A percentile compares a stretch with the other conserved stretches of the same genome.
Evolutionary conservation across 30 jellyfish, hydroid and myxozoan genomes (phyloP).

Genomic region (Hydractinia echinata): DNA sequence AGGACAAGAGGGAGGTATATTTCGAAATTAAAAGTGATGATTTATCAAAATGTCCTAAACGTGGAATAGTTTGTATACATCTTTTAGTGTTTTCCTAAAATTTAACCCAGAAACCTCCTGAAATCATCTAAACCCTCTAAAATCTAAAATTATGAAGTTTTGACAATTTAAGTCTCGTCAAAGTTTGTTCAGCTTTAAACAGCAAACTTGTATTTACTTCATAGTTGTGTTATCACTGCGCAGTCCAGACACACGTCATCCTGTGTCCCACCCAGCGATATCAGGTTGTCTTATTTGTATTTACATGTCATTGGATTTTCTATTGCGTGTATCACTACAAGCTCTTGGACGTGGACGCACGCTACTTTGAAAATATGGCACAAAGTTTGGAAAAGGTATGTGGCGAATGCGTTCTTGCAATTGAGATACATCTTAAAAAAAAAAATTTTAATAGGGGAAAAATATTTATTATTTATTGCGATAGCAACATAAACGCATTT

Average conservation of each 20-base stretch:
- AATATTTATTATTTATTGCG: background rate
- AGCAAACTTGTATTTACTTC: background rate
- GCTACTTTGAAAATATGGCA: conserved; percentile 72
- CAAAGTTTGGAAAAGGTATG: conserved; percentile 66
- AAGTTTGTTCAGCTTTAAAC: too few species aligned
- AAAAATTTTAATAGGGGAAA: background rate
- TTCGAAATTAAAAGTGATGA: too few species aligned
- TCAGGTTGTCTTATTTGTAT: background rate
- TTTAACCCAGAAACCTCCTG: too few species aligned
- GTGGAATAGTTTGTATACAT: too few species aligned
- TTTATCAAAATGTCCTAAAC: too few species aligned
- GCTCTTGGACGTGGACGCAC: conserved; percentile 85
- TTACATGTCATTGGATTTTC: background rate
- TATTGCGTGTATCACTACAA: background rate
- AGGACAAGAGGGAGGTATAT: too few species aligned
- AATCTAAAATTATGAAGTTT: too few species aligned
- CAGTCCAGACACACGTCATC: background rate
- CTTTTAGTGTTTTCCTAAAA: too few species aligned
- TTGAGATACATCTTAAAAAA: background rate
- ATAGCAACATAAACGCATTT: background rate
- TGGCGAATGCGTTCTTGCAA: too few species aligned
- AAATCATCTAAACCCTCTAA: too few species aligned
- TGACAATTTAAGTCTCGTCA: too few species aligned
- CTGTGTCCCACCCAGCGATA: background rate
- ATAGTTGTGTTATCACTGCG: background rate